Base-by-base conservation (phyloP, 2,113 vertebrate species). In the Xyrauchen texanus region DNA sequence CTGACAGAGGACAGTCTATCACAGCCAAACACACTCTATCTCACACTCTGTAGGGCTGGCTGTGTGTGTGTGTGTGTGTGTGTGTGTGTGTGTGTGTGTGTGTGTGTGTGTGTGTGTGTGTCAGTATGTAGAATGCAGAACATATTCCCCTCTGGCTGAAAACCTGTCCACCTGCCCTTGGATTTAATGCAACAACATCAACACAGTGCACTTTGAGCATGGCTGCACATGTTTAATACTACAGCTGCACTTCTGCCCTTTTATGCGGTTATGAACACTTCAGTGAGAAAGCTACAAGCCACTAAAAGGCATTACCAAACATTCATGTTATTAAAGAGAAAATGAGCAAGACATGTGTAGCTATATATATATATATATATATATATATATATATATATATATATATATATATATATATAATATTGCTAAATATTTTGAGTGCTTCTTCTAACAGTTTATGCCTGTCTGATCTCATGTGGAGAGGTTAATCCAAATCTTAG, bases 141-240 rank as follows among this genome's bases (percentile, higher is more conserved):
- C 3, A 3, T 55, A 55, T 65, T 76, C 61, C 73, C 73, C 61
- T 65, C 73, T 76, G 61, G 61, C 12, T 65, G 73, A 53, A 65
- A 65, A 65, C 61, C 49, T 62, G 71, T 16, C 11, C 45, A 62
- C 45, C 71, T 64, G 73, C 49, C 11, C 61, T 53, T 49, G 21
- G 21, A 76, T 65, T 76, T 65, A 42, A 65, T 21, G 21, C 21
- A 34, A 34, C 21, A 34, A 34, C 71, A 74, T 51, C 49, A 74
- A 74, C 71, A 76, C 61, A 44, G 7, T 47, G 34, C 12, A 15
- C 47, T 15, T 47, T 53, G 57, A 3, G 8, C 71, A 63, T 53
- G 73, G 47, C 47, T 65, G 47, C 13, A 76, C 49, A 63, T 11
- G 47, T 74, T 74, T 34, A 34, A 34, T 34, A 34, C 13, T 16